Base-by-base conservation (phyloP, 2,888 invertebrate species). In the Fabriciana adippe region DNA sequence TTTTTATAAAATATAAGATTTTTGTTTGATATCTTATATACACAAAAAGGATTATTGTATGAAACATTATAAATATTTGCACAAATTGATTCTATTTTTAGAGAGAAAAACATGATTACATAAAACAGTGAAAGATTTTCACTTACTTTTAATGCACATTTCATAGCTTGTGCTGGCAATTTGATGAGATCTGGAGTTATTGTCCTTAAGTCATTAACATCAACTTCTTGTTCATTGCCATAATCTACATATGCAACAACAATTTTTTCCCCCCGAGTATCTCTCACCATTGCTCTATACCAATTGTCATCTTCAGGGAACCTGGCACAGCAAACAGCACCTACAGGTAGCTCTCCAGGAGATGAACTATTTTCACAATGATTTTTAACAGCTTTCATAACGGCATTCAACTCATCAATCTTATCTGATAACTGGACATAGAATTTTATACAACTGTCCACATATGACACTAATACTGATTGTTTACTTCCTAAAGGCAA, bases 201-300 rank as follows among this genome's bases (percentile, higher is more conserved):
- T 26, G 92, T 89, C 69, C 95, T 94, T 41, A 97, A 84, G 50
- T 94, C 87, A 14, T 92, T 88, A 0, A 92, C 82, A 8, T 93
- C 85, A 1, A 97, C 94, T n/a, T 93, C 93, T 81, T 98, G 98
- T 79, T 97, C 96, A 87, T 99, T 99, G 6, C 99, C 99, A 89
- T 97, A 99, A 90, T 99, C 99, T 16, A 99, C 96, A 88, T 98
- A 99, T 3, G 95, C 93, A 1, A 99, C 96, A 66, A 94, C 89
- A 0, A 95, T 93, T 70, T 94, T 94, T 6, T 92, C 92, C 1
- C 90, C 92, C 47, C 93, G 93, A 5, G 95, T 87, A 53, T 94
- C 94, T 71, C 95, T 92, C 11, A 99, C 94, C 80, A 95, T 94
- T 0, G 97, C 99, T 74, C 99, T 93, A 85, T 99, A 99, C 98